A percentile compares a stretch with the other conserved stretches of the same genome.
phyloP scores from a whole-genome alignment of 2,888 invertebrate genomes.

The Lasioglossum villosulum region DNA sequence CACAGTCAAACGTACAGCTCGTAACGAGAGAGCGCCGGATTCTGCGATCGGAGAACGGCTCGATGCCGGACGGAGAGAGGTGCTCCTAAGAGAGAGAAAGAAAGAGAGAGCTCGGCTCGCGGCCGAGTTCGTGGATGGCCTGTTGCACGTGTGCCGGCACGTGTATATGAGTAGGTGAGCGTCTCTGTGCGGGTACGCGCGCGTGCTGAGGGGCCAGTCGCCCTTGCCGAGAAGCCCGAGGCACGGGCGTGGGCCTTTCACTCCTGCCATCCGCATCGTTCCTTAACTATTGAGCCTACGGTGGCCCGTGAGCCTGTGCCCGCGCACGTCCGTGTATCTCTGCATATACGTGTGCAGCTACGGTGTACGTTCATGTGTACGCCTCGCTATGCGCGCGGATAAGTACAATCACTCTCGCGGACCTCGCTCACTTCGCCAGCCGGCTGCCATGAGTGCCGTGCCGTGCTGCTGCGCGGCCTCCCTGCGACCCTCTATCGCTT shows the following conservation, averaged over 20 bases:
- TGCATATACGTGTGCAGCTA: neutral
- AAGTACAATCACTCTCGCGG: conserved; percentile 72
- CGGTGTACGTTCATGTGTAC: neutral
- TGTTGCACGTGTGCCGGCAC: conserved; percentile 70
- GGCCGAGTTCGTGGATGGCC: conserved; percentile 68
- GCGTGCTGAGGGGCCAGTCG: conserved; percentile 82
- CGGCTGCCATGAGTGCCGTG: neutral
- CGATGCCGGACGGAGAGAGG: conserved; percentile 16
- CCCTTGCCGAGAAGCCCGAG: conserved; percentile 84
- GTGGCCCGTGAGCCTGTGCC: conserved; percentile 14
- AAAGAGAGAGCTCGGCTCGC: conserved; percentile 39
- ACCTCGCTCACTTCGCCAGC: conserved; percentile 63
- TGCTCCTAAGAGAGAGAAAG: neutral
- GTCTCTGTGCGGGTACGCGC: conserved; percentile 45
- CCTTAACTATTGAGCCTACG: conserved; percentile 74
- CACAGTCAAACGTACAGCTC: conserved; percentile 8
- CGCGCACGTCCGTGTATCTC: conserved; percentile 31
- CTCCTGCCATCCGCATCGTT: conserved; percentile 84
- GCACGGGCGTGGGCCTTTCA: conserved; percentile 85
- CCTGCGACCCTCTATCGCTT: conserved; percentile 69
- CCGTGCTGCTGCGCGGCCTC: conserved; percentile 17
- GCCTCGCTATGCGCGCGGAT: conserved; percentile 67
- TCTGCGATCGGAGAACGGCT: conserved; percentile 65
- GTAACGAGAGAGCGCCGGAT: conserved; percentile 63
- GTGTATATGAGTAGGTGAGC: conserved; percentile 53